These are phyloP conservation scores for Callitettix versicolor DNA, from an alignment of 1,140 invertebrate genomes.

Conservation along the genomic window DNA sequence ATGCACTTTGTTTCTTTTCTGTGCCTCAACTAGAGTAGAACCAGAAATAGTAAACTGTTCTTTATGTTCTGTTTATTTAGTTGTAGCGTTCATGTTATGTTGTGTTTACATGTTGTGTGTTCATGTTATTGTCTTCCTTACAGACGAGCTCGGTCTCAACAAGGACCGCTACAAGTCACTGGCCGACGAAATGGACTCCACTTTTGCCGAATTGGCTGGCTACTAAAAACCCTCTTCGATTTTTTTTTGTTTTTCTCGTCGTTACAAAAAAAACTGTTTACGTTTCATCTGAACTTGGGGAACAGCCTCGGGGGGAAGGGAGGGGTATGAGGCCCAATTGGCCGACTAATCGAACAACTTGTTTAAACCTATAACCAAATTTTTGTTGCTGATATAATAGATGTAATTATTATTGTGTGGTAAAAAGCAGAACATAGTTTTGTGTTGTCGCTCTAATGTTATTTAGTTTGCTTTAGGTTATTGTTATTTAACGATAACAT, in stretches of 20 bases:
- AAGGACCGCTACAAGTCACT: constrained; percentile 94
- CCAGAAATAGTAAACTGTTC: no score
- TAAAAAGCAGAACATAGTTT: not conserved
- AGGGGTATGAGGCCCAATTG: constrained; percentile 15
- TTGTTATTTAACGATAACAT: not conserved
- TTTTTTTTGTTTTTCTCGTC: not conserved
- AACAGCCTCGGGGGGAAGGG: not conserved
- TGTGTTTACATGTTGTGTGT: constrained; percentile 8
- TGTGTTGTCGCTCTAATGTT: constrained; percentile 4
- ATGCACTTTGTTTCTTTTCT: no score
- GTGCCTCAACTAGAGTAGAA: no score
- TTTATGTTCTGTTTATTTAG: no score
- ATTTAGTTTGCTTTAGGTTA: not conserved
- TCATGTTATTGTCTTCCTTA: constrained; percentile 27
- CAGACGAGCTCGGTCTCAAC: constrained; percentile 87
- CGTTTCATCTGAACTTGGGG: not conserved
- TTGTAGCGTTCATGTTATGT: not conserved
- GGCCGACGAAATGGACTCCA: constrained; percentile 96
- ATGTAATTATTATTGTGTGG: constrained; percentile 8
- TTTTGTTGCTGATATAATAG: constrained; percentile 1
- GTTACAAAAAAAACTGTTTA: not conserved
- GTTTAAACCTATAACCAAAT: constrained; percentile 15
- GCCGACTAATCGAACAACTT: constrained; percentile 10
- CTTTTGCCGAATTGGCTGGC: constrained; percentile 79
- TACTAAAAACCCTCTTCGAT: constrained; percentile 46